A percentile compares a stretch with the other conserved stretches of the same genome.
phyloP scores from a whole-genome alignment of 2,888 invertebrate species.

The Hirtodrosophila duncani region DNA sequence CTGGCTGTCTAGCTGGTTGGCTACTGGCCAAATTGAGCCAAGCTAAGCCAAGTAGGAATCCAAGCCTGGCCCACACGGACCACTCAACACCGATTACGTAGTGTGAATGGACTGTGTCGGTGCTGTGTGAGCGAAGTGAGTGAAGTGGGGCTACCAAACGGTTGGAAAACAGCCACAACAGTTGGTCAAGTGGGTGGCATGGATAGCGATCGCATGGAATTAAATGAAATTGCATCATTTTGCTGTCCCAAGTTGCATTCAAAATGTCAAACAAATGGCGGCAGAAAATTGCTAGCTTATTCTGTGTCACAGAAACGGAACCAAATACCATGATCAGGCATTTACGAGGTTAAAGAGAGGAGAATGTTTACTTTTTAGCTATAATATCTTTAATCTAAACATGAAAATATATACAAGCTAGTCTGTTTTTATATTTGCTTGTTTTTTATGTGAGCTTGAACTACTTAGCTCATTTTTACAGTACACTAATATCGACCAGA shows the following conservation, averaged over 20 bases:
- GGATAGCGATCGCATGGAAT: constrained; percentile 28
- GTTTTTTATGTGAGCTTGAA: too few species aligned
- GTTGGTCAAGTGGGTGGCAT: constrained; percentile 43
- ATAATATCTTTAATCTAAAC: too few species aligned
- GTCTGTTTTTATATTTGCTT: too few species aligned
- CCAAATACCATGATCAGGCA: too few species aligned
- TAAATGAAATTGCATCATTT: constrained; percentile 39
- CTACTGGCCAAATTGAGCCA: constrained; percentile 28
- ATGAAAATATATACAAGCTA: constrained; percentile 40
- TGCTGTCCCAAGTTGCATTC: constrained; percentile 25
- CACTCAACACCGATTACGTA: constrained; percentile 5
- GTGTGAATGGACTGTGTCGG: constrained; percentile 2
- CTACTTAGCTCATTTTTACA: too few species aligned
- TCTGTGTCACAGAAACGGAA: too few species aligned
- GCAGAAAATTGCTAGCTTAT: constrained; percentile 7
- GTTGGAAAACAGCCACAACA: constrained; percentile 12
- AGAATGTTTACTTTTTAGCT: too few species aligned
- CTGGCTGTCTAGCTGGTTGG: too few species aligned
- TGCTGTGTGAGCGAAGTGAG: not conserved
- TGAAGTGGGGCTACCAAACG: not conserved
- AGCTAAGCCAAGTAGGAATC: constrained; percentile 2
- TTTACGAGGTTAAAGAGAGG: too few species aligned
- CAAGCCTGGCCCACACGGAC: not conserved
- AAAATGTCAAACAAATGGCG: constrained; percentile 21
- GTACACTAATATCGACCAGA: too few species aligned